phyloP scores from a whole-genome alignment of 2,888 invertebrate genomes.

The Danaus chrysippus region DNA sequence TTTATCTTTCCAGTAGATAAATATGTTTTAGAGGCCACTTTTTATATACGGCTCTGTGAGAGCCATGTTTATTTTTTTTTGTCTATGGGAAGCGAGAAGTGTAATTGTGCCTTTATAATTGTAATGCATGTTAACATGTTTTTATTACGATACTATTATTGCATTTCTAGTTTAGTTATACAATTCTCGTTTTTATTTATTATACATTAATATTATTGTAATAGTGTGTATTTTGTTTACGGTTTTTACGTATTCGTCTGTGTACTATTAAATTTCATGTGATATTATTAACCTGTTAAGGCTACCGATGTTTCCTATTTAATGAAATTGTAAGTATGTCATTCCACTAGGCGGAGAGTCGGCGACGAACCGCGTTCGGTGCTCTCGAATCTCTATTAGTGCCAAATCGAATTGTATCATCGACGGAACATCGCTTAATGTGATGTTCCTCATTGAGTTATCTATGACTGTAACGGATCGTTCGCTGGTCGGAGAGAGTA shows the following conservation, averaged over 20 bases:
- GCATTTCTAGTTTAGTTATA: slow-evolving; percentile 77
- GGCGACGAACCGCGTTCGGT: slow-evolving; percentile 16
- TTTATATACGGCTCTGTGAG: slow-evolving; percentile 35
- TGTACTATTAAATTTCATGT: slow-evolving; percentile 74
- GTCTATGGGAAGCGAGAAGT: slow-evolving; percentile 44
- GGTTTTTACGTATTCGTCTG: slow-evolving; percentile 64
- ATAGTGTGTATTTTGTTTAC: slow-evolving; percentile 71
- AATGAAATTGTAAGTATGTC: slow-evolving; percentile 51
- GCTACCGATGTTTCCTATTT: slow-evolving; percentile 53
- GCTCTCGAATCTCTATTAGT: slow-evolving; percentile 63
- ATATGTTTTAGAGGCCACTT: slow-evolving; percentile 61
- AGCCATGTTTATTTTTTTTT: slow-evolving; percentile 31
- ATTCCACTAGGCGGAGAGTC: slow-evolving; percentile 50
- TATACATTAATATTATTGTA: slow-evolving; percentile 57
- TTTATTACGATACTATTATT: slow-evolving; percentile 65
- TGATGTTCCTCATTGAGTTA: slow-evolving; percentile 60
- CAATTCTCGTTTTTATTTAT: slow-evolving; percentile 69
- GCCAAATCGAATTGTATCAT: slow-evolving; percentile 66
- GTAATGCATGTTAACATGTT: slow-evolving; percentile 65
- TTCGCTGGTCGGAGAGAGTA: slow-evolving; percentile 52
- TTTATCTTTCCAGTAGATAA: slow-evolving; percentile 67
- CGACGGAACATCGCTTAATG: slow-evolving; percentile 56
- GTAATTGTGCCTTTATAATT: slow-evolving; percentile 60
- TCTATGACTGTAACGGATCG: slow-evolving; percentile 50
- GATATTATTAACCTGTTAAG: slow-evolving; percentile 72